Percentiles rank a stretch among this genome's conserved stretches.
Evolutionary conservation across 2,888 invertebrate species (phyloP).

Genomic region (Trissoscelio sp.): DNA sequence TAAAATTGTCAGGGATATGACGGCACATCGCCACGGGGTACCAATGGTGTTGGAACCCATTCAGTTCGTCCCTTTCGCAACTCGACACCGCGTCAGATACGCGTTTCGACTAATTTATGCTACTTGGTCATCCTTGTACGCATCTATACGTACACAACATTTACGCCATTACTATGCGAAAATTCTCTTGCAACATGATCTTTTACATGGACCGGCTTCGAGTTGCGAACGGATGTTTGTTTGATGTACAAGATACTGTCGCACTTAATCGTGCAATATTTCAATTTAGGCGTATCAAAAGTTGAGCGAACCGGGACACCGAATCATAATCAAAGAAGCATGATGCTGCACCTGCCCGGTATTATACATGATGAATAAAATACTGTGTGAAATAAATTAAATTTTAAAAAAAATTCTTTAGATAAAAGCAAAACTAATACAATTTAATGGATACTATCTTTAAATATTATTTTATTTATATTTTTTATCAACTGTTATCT

Average conservation of each 20-base stretch:
- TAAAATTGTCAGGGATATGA: conserved; percentile 73
- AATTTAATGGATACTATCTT: too few relatives aligned
- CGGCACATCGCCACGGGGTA: conserved; percentile 55
- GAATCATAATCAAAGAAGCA: neutral
- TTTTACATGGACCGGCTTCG: conserved; percentile 25
- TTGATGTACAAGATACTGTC: conserved; percentile 25
- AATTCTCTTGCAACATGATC: conserved; percentile 28
- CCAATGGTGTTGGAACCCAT: conserved; percentile 48
- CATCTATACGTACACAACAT: neutral
- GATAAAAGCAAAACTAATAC: too few relatives aligned
- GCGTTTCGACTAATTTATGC: conserved; percentile 52
- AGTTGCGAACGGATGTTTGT: conserved; percentile 16
- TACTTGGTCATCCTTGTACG: conserved; percentile 17
- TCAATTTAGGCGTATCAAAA: conserved; percentile 10
- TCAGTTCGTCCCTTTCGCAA: conserved; percentile 57
- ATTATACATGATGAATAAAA: too few relatives aligned
- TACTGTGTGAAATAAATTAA: too few relatives aligned
- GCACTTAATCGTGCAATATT: conserved; percentile 16
- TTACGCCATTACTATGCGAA: conserved; percentile 1
- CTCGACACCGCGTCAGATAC: conserved; percentile 37
- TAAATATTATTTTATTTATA: too few relatives aligned
- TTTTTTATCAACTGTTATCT: too few relatives aligned
- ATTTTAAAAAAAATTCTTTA: too few relatives aligned
- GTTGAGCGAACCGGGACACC: neutral
- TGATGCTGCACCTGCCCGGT: neutral